Conservation (phyloP, 1,140 invertebrate genomes). For the Tyrophagus putrescentiae region DNA sequence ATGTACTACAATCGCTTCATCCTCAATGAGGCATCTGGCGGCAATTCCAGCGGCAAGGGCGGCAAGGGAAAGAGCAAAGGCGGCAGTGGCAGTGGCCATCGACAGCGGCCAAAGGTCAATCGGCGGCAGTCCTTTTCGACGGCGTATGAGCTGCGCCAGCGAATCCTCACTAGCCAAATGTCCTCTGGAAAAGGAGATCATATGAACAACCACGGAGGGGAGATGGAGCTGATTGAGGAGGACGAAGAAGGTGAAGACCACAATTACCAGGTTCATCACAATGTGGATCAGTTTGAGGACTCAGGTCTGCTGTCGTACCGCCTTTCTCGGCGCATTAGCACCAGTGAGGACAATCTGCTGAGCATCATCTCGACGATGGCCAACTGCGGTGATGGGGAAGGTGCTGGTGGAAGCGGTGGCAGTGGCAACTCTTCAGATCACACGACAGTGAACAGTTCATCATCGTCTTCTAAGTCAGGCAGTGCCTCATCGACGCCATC, state of each 20-base stretch:
- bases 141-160: conserved; percentile 1
- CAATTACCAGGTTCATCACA: neutral
- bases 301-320: neutral
- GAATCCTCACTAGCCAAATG: conserved; percentile 3
- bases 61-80: neutral
- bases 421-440: too few species aligned
- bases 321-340: conserved; percentile 7
- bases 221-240: conserved; percentile 10
- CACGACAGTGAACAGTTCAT: too few species aligned
- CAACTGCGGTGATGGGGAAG: conserved; percentile 5
- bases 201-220: neutral
- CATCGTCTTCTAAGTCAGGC: too few species aligned
- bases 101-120: conserved; percentile 2
- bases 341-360: conserved; percentile 11
- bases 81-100: neutral
- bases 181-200: neutral
- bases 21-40: neutral
- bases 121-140: conserved; percentile 12
- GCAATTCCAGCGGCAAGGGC: neutral
- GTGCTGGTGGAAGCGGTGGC: too few species aligned
- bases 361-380: conserved; percentile 9
- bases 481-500: too few species aligned
- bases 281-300: neutral
- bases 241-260: neutral
- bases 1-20: conserved; percentile 14